Base-by-base conservation (phyloP, 2,113 vertebrate genomes). In the Ploceus nigricollis region DNA sequence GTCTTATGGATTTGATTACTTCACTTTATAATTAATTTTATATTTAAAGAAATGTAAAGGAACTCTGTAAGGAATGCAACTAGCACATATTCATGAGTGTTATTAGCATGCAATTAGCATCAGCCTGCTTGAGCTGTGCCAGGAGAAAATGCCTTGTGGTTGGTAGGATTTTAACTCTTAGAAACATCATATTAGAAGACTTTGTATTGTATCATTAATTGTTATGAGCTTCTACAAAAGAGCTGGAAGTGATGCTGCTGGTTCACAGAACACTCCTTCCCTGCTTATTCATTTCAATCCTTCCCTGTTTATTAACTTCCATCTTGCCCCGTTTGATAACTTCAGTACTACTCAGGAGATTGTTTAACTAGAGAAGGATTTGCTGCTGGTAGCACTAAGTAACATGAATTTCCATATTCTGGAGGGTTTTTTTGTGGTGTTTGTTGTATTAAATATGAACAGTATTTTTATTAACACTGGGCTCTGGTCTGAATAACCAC, bases 71-170 rank as follows among this genome's bases (percentile, higher is more conserved):
- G 44, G 76, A 93, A 60, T 83, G 77, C 78, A 87, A 6, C 30
- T 71, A 68, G 30, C 85, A 45, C 5, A 3, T 86, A 80, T 84
- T 88, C 45, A 75, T 54, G 85, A 48, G 53, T 42, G 33, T 71
- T 33, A 56, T 84, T 87, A 95, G 58, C 35, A 54, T 83, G 35
- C 53, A 91, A 42, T 94, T 94, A 96, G 35, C 81, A 92, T 81
- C 44, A 65, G 28, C 48, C 90, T 87, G 44, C 70, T 71, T 85
- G 61, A 86, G 37, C 71, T 54, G 70, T 88, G 56, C 69, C 79
- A 88, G 72, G 68, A 90, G 82, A 90, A 82, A 71, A 40, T 4
- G 40, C 39, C 33, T 79, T 84, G 65, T 56, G 17, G 25, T 84
- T 92, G 53, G 45, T 17, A 65, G 66, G 28, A 54, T 85, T 94